Evolutionary conservation across 2,888 invertebrate species (phyloP).

Genomic region (Marronus borbonicus): DNA sequence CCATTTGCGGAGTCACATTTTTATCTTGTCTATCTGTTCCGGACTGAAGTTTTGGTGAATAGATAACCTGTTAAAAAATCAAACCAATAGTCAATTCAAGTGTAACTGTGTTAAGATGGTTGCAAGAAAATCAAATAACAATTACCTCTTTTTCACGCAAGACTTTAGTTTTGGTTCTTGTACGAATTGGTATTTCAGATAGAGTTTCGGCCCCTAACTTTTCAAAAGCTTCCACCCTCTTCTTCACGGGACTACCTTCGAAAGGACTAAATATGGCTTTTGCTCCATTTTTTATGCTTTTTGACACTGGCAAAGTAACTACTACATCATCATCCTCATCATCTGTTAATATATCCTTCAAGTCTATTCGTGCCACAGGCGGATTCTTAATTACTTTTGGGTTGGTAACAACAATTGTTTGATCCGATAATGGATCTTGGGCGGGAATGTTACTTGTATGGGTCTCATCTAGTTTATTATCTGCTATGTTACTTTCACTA

Average conservation of each 20-base stretch:
- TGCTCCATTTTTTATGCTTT: conserved; percentile 47
- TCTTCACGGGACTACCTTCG: conserved; percentile 75
- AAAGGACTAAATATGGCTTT: conserved; percentile 73
- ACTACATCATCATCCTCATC: conserved; percentile 59
- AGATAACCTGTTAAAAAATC: not conserved
- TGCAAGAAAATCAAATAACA: not conserved
- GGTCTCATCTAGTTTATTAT: not conserved
- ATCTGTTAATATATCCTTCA: conserved; percentile 59
- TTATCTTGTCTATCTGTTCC: not conserved
- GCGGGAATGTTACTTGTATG: not conserved
- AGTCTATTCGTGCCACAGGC: conserved; percentile 14
- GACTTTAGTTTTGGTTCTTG: conserved; percentile 68
- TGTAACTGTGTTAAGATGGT: not conserved
- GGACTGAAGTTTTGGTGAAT: not conserved
- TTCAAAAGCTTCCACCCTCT: conserved; percentile 77
- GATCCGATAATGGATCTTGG: conserved; percentile 48
- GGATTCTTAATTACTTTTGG: conserved; percentile 23
- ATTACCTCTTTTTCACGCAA: conserved; percentile 56
- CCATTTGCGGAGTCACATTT: conserved; percentile 34
- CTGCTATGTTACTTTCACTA: not conserved
- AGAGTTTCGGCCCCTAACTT: conserved; percentile 60
- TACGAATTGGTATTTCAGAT: conserved; percentile 60
- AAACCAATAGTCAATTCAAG: too few relatives aligned
- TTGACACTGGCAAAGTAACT: conserved; percentile 37
- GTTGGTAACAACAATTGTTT: conserved; percentile 52